Evolutionary conservation across 1,140 invertebrate genomes (phyloP), one percentile per base, ranked within the genome.

Genomic region (Whitmania pigra): DNA sequence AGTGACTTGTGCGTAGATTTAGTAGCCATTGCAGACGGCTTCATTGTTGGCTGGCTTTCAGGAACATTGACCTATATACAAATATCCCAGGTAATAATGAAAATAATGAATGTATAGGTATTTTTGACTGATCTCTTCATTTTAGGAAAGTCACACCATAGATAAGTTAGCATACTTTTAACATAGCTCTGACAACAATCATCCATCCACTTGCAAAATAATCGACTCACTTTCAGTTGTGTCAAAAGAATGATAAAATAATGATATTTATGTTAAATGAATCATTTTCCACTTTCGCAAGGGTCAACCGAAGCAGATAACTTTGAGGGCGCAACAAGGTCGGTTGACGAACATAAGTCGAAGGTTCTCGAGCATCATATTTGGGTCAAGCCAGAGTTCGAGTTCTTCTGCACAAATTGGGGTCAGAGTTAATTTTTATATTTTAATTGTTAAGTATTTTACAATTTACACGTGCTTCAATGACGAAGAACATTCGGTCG

Each of bases 311-410:
- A 63, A 87, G 53, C 86, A 22, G 29, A 25, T 13, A 1, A 63
- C 88, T 9, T 83, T 96, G 55, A 86, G 88, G 70, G 86, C 88
- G 6, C 88, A 90, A 18, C 88, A 90, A 73, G 90, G 92, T 20
- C 91, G 93, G 86, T 84, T 96, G 20, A 90, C 91, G 43, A 92
- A 92, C 0, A 87, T 96, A 75, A 88, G 91, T 17, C 86, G 89
- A 3, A 85, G 88, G 75, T 89, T 96, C 79, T 89, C 90, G 0
- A 89, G 90, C 0, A 86, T 95, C 55, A 88, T 95, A 75, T 94
- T 94, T 83, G 92, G 91, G 0, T 86, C 89, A 20, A 31, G 22
- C 20, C 22, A 63, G 22, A 5, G 88, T 90, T 78, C 80, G 81
- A 17, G 77, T 79, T n/a, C 88, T 74, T 85, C 85, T 87, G 60